phyloP scores from a whole-genome alignment of 2,797 vertebrate species.

The Nannoperca australis region DNA sequence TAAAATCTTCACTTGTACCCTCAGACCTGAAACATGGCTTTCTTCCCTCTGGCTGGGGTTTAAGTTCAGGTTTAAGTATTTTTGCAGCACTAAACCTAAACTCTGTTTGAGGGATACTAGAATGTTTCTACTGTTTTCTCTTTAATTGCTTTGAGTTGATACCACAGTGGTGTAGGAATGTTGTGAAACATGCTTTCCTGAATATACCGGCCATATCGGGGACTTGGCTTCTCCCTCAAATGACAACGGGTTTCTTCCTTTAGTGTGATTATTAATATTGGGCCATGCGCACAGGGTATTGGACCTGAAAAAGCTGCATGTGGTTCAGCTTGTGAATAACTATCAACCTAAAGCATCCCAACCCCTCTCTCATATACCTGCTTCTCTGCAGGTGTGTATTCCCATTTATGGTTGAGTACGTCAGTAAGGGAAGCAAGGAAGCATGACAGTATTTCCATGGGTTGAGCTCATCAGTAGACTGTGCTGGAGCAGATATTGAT shows the following conservation, averaged over 20 bases:
- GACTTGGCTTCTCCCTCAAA: not conserved
- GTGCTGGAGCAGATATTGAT: not conserved
- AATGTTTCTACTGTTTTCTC: not conserved
- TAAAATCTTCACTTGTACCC: not conserved
- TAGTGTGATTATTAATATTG: not conserved
- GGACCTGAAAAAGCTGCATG: not conserved
- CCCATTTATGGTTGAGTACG: not conserved
- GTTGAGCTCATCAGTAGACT: not conserved
- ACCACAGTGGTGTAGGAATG: not conserved
- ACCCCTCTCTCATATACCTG: not conserved
- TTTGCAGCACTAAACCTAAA: not conserved
- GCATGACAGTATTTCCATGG: not conserved
- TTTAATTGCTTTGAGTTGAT: not conserved
- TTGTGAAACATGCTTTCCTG: too few species aligned
- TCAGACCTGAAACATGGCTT: not conserved
- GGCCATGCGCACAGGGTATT: not conserved
- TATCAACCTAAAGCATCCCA: not conserved
- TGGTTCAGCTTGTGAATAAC: not conserved
- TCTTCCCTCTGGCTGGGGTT: not conserved
- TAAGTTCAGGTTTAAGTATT: not conserved
- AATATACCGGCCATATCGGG: not conserved
- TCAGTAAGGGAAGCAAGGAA: too few species aligned
- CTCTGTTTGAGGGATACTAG: not conserved
- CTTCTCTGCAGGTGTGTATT: not conserved
- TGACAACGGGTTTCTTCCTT: not conserved